Conservation (phyloP, 2,113 vertebrate species). For the Sterna hirundo region DNA sequence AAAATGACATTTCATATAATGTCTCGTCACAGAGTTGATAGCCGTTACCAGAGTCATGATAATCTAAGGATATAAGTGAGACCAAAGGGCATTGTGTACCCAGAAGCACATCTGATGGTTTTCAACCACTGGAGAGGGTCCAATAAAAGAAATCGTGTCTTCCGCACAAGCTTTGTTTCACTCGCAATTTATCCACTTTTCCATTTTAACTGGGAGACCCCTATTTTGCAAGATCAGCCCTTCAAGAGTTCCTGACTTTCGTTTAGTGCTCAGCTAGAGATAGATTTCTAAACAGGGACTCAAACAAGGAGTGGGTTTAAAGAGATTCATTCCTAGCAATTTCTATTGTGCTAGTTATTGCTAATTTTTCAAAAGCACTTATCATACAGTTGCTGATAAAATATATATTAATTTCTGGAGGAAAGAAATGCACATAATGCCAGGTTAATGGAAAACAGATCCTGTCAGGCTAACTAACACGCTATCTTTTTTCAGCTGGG, state of each 20-base stretch:
- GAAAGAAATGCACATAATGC: neutral
- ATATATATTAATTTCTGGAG: neutral
- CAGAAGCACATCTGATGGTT: neutral
- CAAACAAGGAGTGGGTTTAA: neutral
- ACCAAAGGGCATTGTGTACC: neutral
- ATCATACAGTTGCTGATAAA: neutral
- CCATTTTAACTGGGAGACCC: neutral
- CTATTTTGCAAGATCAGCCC: neutral
- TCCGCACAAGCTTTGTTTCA: neutral
- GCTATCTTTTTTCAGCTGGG: neutral
- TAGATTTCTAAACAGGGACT: neutral
- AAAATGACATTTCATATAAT: neutral
- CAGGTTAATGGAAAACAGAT: constrained; percentile 1
- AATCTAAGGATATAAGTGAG: neutral
- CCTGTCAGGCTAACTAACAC: neutral
- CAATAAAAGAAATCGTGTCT: neutral
- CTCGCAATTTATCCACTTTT: neutral
- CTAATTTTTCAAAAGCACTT: neutral
- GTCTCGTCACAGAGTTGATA: neutral
- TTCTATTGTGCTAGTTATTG: neutral
- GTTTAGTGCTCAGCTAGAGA: neutral
- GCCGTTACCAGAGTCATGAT: neutral
- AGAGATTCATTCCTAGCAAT: neutral
- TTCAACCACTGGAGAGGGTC: neutral
- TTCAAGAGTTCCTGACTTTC: neutral